phyloP scores from a whole-genome alignment of 2,113 vertebrate species.

The Ciconia maguari region DNA sequence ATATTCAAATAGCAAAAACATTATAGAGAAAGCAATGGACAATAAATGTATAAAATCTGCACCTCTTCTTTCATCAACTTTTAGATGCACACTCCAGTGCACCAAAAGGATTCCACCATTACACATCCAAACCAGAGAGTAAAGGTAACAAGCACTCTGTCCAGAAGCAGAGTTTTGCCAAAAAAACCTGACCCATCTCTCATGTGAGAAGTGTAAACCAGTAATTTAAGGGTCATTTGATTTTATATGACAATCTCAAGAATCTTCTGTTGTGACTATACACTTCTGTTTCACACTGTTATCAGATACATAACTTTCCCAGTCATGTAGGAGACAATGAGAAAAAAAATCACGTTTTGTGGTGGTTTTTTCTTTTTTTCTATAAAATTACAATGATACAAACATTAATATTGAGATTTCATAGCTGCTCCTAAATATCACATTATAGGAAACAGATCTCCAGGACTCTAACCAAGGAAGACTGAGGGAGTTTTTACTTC shows the following conservation, averaged over 20 bases:
- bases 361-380: not conserved
- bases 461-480: not conserved
- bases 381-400: not conserved
- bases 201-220: not conserved
- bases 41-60: not conserved
- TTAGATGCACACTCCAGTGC: not conserved
- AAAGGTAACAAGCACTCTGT: not conserved
- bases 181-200: not conserved
- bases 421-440: slow-evolving; percentile 16
- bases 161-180: not conserved
- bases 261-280: slow-evolving; percentile 12
- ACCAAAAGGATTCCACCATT: not conserved
- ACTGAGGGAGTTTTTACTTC: not conserved
- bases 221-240: slow-evolving; percentile 25
- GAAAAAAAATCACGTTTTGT: not conserved
- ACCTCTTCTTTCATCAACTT: slow-evolving; percentile 34
- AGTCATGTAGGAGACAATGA: slow-evolving; percentile 21
- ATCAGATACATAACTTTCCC: not conserved
- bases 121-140: not conserved
- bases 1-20: not conserved
- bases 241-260: slow-evolving; percentile 24
- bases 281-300: not conserved
- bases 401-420: slow-evolving; percentile 22
- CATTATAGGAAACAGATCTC: slow-evolving; percentile 18
- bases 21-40: not conserved